phyloP scores from a whole-genome alignment of 2,797 vertebrate species.

The Crossoptilon crossoptilon region DNA sequence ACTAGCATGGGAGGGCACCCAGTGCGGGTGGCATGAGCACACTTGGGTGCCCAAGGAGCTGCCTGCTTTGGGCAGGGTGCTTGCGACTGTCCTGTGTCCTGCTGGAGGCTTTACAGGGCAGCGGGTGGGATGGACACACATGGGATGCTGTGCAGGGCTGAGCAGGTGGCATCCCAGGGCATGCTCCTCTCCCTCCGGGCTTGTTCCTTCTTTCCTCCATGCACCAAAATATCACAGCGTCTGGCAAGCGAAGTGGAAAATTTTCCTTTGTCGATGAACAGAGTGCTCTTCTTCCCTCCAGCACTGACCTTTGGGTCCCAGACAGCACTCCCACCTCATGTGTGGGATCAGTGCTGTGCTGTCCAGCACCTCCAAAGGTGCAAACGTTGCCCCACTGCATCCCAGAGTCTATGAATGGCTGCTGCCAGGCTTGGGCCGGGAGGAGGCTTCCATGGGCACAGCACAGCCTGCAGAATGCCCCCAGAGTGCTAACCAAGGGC shows the following conservation, averaged over 20 bases:
- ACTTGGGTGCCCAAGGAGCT: not conserved
- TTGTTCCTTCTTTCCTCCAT: not conserved
- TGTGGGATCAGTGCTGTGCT: not conserved
- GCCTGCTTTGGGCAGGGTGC: not conserved
- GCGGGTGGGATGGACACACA: accelerated
- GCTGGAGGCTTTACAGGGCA: not conserved
- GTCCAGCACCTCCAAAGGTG: not conserved
- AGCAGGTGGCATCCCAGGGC: not conserved
- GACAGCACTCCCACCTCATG: not conserved
- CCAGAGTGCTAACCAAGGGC: accelerated
- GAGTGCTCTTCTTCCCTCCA: conserved; percentile 15
- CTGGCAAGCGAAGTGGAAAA: conserved; percentile 19
- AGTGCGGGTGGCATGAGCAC: accelerated
- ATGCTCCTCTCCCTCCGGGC: not conserved
- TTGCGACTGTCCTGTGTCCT: accelerated
- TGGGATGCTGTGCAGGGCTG: not conserved
- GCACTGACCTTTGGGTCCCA: not conserved
- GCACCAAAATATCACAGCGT: not conserved
- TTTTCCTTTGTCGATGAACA: conserved; percentile 12
- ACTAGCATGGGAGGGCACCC: not conserved
- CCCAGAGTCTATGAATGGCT: not conserved
- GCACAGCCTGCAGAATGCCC: not conserved
- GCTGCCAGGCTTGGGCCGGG: not conserved
- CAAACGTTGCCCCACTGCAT: not conserved
- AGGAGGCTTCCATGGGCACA: not conserved